phyloP scores from a whole-genome alignment of 2,113 vertebrate genomes.

The Pitta sordida region DNA sequence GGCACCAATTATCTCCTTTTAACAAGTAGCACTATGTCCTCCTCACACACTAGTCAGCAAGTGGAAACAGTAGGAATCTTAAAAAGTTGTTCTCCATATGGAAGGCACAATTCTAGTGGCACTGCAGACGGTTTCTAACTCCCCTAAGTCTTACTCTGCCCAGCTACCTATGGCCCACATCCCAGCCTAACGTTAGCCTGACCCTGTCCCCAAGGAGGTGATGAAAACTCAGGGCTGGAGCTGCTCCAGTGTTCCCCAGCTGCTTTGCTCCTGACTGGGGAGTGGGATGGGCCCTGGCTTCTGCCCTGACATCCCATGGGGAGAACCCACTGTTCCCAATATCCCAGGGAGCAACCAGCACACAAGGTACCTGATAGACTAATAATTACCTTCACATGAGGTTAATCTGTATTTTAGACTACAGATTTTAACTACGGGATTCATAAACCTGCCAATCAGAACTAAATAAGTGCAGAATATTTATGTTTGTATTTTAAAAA shows the following conservation, averaged over 20 bases:
- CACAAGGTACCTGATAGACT: background rate
- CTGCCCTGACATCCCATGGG: background rate
- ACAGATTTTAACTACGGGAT: background rate
- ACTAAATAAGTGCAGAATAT: background rate
- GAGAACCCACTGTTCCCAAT: background rate
- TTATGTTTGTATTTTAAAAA: background rate
- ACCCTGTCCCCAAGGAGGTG: background rate
- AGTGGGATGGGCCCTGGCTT: background rate
- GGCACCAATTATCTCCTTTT: background rate
- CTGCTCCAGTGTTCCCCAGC: fast-evolving
- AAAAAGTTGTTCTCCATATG: fast-evolving
- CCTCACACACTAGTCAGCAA: background rate
- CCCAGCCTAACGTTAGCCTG: background rate
- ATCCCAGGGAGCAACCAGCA: background rate
- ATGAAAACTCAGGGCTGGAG: fast-evolving
- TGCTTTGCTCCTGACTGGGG: background rate
- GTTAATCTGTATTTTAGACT: background rate
- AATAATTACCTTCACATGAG: background rate
- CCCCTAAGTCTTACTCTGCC: background rate
- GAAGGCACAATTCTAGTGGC: fast-evolving
- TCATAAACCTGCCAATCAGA: background rate
- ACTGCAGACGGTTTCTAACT: background rate
- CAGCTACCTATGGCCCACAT: fast-evolving
- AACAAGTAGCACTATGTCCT: background rate
- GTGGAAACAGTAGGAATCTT: background rate